Evolutionary conservation across 2,888 invertebrate species (phyloP).

Genomic region (Acronicta psi): DNA sequence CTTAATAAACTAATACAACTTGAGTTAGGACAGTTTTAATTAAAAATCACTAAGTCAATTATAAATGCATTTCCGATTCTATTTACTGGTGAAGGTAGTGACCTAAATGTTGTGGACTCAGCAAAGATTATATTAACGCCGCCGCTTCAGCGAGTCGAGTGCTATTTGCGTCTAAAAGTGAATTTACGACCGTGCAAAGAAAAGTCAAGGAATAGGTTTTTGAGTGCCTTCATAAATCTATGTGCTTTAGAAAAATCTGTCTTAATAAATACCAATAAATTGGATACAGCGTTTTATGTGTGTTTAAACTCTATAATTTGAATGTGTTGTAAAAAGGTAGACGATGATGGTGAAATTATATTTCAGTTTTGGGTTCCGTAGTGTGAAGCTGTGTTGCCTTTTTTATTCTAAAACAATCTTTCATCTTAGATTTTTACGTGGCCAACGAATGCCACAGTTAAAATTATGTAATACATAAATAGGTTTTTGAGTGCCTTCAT

Average conservation of each 20-base stretch:
- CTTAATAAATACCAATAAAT: constrained; percentile 34
- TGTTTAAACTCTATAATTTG: constrained; percentile 17
- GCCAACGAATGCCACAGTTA: too few relatives aligned
- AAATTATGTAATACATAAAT: too few relatives aligned
- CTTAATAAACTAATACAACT: constrained; percentile 23
- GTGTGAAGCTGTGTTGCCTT: too few relatives aligned
- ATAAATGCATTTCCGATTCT: constrained; percentile 61
- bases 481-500: constrained; percentile 41
- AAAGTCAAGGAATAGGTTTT: constrained; percentile 49
- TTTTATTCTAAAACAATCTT: too few relatives aligned
- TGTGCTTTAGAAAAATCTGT: constrained; percentile 27
- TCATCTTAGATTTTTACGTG: too few relatives aligned
- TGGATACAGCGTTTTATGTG: constrained; percentile 5
- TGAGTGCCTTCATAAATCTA: constrained; percentile 41
- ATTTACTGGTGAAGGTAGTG: constrained; percentile 69
- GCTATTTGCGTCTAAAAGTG: constrained; percentile 63
- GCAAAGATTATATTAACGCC: constrained; percentile 70
- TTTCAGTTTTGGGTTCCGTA: too few relatives aligned
- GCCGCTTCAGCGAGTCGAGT: constrained; percentile 58
- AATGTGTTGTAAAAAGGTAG: constrained; percentile 7
- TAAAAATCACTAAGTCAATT: constrained; percentile 43
- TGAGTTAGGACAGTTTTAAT: constrained; percentile 36
- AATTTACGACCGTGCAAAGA: constrained; percentile 48
- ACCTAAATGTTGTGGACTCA: constrained; percentile 67
- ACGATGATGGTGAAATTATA: neutral